Base-by-base conservation (phyloP, 2,888 invertebrate species). In the Euzophera pinguis region DNA sequence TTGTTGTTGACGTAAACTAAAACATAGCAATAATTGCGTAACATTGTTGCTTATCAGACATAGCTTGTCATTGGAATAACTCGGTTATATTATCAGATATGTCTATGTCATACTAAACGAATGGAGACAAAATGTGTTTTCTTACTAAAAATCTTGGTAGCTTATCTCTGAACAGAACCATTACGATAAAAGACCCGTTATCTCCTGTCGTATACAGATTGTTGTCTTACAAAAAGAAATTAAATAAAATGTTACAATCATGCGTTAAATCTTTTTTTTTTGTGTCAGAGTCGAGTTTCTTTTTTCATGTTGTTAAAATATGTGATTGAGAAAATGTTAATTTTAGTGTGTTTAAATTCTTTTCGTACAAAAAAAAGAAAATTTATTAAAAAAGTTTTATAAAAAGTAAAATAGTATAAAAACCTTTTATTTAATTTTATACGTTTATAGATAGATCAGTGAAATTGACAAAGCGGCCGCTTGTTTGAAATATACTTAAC, bases 81-180 rank as follows among this genome's bases (percentile, higher is more conserved):
- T 14, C 16, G 14, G 5, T 6, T 13, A 14, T 22, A 22, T 22
- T 38, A 38, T 39, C 38, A 39, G 38, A 14, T 38, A 13, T 38
- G 38, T 38, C 22, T 22, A 22, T 22, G 22, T 22, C 22, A 22
- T 22, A 22, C 22, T 22, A 37, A 37, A 48, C 17, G 22, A 34
- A 9, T 13, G 12, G 35, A 8, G 35, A 37, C 47, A 37, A 37
- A 48, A 17, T 29, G 27, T 29, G 43, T 43, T 50, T 47, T 41
- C 38, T 48, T 42, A 59, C 55, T 66, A 71, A 73, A 71, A 73
- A 71, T n/a, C 60, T 63, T 64, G 64, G 78, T 72, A 78, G 76
- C 80, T 81, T 83, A 84, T 84, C 83, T 76, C 45, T 57, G 57
- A 74, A 81, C 79, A 78, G 62, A 62, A 59, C 69, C 69, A 79